Base-by-base conservation (phyloP, 2,888 invertebrate genomes). In the Apotomis turbidana region DNA sequence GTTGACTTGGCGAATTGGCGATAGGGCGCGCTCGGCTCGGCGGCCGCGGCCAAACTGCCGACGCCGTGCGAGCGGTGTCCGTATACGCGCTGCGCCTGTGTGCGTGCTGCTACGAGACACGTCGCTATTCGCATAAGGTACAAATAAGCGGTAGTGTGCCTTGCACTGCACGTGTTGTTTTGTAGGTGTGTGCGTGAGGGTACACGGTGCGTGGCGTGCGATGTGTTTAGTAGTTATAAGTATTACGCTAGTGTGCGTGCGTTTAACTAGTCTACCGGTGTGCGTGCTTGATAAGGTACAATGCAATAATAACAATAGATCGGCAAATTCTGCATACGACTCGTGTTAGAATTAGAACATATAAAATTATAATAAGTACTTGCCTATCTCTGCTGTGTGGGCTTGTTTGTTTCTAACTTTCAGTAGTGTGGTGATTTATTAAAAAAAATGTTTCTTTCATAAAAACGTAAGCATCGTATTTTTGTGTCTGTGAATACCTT, bases 11-110 rank as follows among this genome's bases (percentile, higher is more conserved):
- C 27, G 27, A 27, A 1, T 27, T 27, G 27, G 27, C 27, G 27
- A 27, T 27, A 41, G 57, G 36, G 60, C 63, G 64, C 70, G 54
- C 46, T 13, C 70, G 55, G 54, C 46, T 13, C 70, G 55, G 38
- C 12, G 57, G 51, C 41, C 51, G 60, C 55, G 66, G 55, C 38
- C 15, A 12, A 38, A 63, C 58, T 58, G 12, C 12, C 6, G 41
- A 6, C 41, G 41, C 5, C 41, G 41, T 6, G 41, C 41, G 41
- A 41, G 41, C 41, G 41, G 13, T 58, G 64, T 64, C 58, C 12
- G 52, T 68, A 61, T 61, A 46, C 9, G 9, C 10, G n/a, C 62
- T 15, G 66, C 12, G 12, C n/a, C 12, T 54, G 52, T 70, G 64
- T 64, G 66, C 3, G 60, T 60, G 6, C 36, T 12, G 58, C 36